phyloP scores from a whole-genome alignment of 1,140 invertebrate species.

The Drosophila bocqueti region DNA sequence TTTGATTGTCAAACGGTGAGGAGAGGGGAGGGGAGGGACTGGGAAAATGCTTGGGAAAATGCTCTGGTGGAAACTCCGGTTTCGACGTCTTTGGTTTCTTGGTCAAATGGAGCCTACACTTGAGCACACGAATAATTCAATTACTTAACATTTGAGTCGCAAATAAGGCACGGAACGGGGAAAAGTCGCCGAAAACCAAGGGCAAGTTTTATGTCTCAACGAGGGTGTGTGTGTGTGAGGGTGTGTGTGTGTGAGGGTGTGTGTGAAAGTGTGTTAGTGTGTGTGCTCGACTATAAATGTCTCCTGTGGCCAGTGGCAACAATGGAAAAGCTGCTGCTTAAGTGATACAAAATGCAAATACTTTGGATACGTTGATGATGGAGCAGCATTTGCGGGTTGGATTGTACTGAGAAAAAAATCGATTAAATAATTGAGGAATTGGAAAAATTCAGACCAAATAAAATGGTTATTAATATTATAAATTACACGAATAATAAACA shows the following conservation, averaged over 20 bases:
- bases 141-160: constrained; percentile 78
- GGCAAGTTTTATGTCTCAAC: constrained; percentile 41
- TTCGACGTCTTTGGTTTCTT: neutral
- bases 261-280: constrained; percentile 1
- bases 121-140: constrained; percentile 69
- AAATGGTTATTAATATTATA: too few relatives aligned
- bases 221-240: constrained; percentile 3
- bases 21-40: neutral
- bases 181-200: constrained; percentile 30
- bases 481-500: too few relatives aligned
- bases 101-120: constrained; percentile 32
- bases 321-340: constrained; percentile 72
- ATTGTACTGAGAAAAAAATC: neutral
- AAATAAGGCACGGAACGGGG: constrained; percentile 45
- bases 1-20: constrained; percentile 63
- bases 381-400: constrained; percentile 19
- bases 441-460: too few relatives aligned
- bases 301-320: constrained; percentile 70
- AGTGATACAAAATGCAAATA: constrained; percentile 84
- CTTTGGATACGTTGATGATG: constrained; percentile 70
- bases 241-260: neutral
- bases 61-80: neutral
- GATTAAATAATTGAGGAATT: neutral
- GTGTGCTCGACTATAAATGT: constrained; percentile 71
- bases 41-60: neutral